Base-by-base conservation (phyloP, 2,888 invertebrate species). In the Eilema depressum region DNA sequence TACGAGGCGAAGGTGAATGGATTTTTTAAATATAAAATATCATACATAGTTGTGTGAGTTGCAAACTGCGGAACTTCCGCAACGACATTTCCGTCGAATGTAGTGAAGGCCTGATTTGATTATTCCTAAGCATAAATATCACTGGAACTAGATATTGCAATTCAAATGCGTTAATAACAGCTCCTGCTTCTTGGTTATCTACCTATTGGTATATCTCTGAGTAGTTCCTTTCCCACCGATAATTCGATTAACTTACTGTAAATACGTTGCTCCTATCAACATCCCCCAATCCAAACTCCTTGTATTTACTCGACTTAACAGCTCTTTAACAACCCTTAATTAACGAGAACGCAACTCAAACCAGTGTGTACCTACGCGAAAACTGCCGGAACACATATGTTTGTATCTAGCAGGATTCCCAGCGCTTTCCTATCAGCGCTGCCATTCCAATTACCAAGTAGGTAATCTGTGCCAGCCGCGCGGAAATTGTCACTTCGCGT, bases 401-500 rank as follows among this genome's bases (percentile, higher is more conserved):
- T 77, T 81, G 77, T 81, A 83, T 76, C 73, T 75, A 77, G 77
- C 80, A 79, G 80, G 78, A 79, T 84, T 87, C 83, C 82, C 87
- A 83, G 82, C 81, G 79, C 82, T 83, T 83, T 84, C 81, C 78
- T 81, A 84, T 85, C 82, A 78, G 76, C 77, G 75, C 79, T 78
- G 82, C 71, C 79, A 80, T 79, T 77, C 77, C 86, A 86, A 88
- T 88, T 85, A 88, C 80, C 78, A 71, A 77, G 76, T 75, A 83
- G 86, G 86, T 84, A 83, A 86, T 82, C 76, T 81, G 83, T 76
- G 81, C 80, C 76, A 76, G 73, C 79, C 66, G 78, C 74, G 75
- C 83, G 86, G 86, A 88, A 86, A 87, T 88, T 86, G 86, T 85
- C 83, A 80, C 80, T 63, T 75, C 76, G 81, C 76, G 79, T 79